Evolutionary conservation across 2,888 invertebrate genomes (phyloP).

Genomic region (Aleiodes alternator): DNA sequence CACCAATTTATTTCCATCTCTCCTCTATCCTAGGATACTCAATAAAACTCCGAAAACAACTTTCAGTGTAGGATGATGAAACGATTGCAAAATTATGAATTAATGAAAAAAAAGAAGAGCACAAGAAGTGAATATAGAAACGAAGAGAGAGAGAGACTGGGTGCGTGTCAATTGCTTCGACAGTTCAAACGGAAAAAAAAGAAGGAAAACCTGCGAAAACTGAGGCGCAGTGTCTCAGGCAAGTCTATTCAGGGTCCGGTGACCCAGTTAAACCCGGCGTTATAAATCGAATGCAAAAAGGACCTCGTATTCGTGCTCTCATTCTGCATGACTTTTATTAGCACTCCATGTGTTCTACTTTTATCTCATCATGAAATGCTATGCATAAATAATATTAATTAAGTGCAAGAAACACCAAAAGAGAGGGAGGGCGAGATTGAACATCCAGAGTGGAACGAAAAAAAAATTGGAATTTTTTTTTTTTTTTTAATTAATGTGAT

Average conservation of each 20-base stretch:
- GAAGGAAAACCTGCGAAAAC: neutral
- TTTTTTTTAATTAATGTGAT: no score
- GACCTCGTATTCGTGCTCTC: constrained; percentile 41
- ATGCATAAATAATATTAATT: constrained; percentile 1
- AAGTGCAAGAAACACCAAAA: neutral
- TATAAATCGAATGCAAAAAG: constrained; percentile 23
- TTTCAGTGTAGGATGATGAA: no score
- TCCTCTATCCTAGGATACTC: no score
- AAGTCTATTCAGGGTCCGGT: constrained; percentile 19
- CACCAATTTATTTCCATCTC: no score
- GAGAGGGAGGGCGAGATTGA: no score
- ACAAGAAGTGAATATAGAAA: no score
- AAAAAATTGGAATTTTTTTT: no score
- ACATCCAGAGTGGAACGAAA: no score
- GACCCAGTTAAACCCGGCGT: constrained; percentile 32
- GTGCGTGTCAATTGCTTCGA: neutral
- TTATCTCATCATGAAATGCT: constrained; percentile 8
- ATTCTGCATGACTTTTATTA: constrained; percentile 50
- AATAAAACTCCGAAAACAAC: no score
- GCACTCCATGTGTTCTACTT: constrained; percentile 40
- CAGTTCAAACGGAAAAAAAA: neutral
- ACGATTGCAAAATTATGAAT: no score
- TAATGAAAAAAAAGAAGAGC: no score
- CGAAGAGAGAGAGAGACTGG: no score
- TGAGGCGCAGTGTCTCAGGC: constrained; percentile 31